These are phyloP conservation scores for Elanus axillaris DNA, from an alignment of 2,113 vertebrate species.

Conservation along the genomic window DNA sequence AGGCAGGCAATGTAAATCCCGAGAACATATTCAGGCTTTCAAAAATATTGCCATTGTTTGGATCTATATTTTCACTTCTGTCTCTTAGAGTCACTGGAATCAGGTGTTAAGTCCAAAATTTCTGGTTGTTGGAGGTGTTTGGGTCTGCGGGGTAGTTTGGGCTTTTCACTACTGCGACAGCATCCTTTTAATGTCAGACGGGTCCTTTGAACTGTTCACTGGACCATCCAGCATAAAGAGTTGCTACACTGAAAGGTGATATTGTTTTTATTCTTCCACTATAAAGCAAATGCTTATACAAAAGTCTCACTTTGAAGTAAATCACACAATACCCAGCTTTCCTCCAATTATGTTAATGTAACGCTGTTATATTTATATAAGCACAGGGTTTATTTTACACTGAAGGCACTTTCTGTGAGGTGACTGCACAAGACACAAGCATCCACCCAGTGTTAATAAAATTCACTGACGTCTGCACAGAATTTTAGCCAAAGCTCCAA, in stretches of 20 bases:
- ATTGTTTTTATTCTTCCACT: not conserved
- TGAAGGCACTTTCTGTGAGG: not conserved
- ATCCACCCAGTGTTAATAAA: not conserved
- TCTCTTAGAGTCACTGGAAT: not conserved
- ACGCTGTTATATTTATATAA: not conserved
- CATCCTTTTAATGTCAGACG: not conserved
- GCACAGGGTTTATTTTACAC: not conserved
- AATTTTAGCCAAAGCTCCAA: not conserved
- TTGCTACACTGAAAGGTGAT: not conserved
- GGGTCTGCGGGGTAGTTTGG: not conserved
- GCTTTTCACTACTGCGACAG: not conserved
- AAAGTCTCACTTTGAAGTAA: not conserved
- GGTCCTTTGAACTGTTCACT: not conserved
- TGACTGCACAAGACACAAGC: not conserved
- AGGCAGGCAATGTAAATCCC: not conserved
- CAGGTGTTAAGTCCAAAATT: not conserved
- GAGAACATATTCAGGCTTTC: not conserved
- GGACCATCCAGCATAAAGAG: not conserved
- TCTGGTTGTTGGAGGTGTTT: not conserved
- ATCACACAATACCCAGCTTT: not conserved
- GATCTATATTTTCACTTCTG: not conserved
- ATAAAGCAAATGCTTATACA: not conserved
- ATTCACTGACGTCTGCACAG: not conserved
- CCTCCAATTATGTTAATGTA: not conserved
- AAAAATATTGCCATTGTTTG: not conserved